Evolutionary conservation across 2,113 vertebrate genomes (phyloP).

Genomic region (Notothenia coriiceps): DNA sequence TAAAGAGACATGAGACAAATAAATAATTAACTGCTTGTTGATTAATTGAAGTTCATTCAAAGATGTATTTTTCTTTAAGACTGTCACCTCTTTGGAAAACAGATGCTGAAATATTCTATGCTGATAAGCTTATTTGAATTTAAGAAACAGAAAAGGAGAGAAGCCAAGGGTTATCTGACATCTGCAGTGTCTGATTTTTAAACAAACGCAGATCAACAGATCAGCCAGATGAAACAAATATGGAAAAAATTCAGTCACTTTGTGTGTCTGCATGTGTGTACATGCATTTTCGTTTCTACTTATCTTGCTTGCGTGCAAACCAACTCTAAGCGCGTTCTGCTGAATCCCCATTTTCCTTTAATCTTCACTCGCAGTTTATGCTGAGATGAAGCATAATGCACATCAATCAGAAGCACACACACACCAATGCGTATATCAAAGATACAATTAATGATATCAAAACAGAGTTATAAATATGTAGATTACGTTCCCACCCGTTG

Average conservation of each 20-base stretch:
- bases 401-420: conserved; percentile 77
- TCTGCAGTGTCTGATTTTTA: conserved; percentile 71
- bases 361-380: conserved; percentile 75
- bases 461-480: conserved; percentile 78
- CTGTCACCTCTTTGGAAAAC: conserved; percentile 49
- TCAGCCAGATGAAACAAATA: conserved; percentile 75
- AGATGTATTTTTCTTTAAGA: conserved; percentile 54
- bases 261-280: conserved; percentile 14
- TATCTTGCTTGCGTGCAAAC: conserved; percentile 69
- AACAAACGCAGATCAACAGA: conserved; percentile 74
- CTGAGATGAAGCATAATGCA: conserved; percentile 82
- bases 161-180: conserved; percentile 69
- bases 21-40: conserved; percentile 26
- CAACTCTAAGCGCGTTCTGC: conserved; percentile 68
- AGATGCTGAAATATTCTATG: conserved; percentile 64
- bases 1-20: conserved; percentile 34
- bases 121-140: conserved; percentile 66
- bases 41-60: conserved; percentile 48
- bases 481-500: conserved; percentile 53
- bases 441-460: conserved; percentile 79
- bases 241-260: conserved; percentile 66
- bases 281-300: conserved; percentile 56
- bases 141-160: conserved; percentile 49
- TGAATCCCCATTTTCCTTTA: conserved; percentile 79
- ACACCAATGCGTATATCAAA: conserved; percentile 72